Evolutionary conservation across 2,113 vertebrate genomes (phyloP), one percentile per base, ranked within the genome.

Genomic region (Cochlearius cochlearius): DNA sequence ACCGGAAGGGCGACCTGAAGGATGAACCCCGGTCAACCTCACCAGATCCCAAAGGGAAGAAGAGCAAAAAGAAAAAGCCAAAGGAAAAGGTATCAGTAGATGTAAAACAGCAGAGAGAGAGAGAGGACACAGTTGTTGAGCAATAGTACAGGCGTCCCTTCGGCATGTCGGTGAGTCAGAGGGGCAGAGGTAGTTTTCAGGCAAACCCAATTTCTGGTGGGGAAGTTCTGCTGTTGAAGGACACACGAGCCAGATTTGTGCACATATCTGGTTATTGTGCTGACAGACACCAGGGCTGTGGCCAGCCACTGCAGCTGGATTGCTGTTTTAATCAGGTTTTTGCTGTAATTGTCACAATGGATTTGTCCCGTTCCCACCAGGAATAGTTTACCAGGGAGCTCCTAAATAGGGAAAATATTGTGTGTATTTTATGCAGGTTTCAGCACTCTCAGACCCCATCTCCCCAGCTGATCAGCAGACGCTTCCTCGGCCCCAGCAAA

Each of bases 361-460:
- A 27, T 63, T 79, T 86, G 12, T 74, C 32, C 11, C 2, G 3
- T 72, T 84, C n/a, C 49, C 26, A 50, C 12, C 34, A 64, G 45
- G 36, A 75, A 9, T 2, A 25, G 32, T 34, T 73, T 41, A 30
- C 45, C 12, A 1, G 5, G 30, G 34, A 14, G 10, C 14, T 78
- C 2, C 9, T 43, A 19, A 64, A 22, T 0, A 52, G 69, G 18
- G 29, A 22, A 62, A 52, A 30, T 2, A 0, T 1, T 5, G 66
- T 60, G 29, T 59, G 32, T 88, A 7, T 77, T 85, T 88, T 18
- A 2, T 8, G 38, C 98, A 99, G 99, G 98, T 98, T 6, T 98
- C 98, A 5, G 98, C 98, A 1, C 96, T 99, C 56, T 99, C 99
- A 0, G 99, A 99, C 55, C 99, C 99, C 62, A 98, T 98, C 23